Evolutionary conservation across 2,888 invertebrate genomes (phyloP).

Genomic region (Archips crataeganus): DNA sequence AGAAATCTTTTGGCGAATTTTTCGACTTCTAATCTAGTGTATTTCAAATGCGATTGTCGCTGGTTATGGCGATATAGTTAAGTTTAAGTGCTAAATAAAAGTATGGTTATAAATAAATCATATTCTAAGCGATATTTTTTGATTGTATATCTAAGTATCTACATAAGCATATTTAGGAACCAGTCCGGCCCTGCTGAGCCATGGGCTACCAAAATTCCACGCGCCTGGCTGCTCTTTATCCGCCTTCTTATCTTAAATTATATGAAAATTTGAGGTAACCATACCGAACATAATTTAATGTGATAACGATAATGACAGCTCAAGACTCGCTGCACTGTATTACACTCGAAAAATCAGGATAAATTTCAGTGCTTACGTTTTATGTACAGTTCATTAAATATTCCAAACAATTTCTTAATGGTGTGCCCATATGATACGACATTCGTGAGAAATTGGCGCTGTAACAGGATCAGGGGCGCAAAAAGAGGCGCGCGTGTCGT

Average conservation of each 20-base stretch:
- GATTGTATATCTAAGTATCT: conserved; percentile 35
- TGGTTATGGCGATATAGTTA: no score
- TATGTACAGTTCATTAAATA: conserved; percentile 60
- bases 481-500: conserved; percentile 79
- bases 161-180: conserved; percentile 44
- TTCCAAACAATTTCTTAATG: conserved; percentile 73
- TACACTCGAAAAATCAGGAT: conserved; percentile 17
- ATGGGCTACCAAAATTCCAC: conserved; percentile 79
- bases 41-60: no score
- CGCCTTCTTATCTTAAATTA: conserved; percentile 58
- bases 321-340: conserved; percentile 22
- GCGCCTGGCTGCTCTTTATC: conserved; percentile 56
- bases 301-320: conserved; percentile 38
- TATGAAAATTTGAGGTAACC: conserved; percentile 46
- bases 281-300: conserved; percentile 41
- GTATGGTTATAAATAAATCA: neutral
- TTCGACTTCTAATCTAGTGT: neutral
- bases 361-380: conserved; percentile 27
- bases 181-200: conserved; percentile 65
- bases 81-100: no score
- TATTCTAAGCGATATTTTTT: neutral
- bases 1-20: neutral
- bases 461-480: conserved; percentile 78
- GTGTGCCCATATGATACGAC: conserved; percentile 73
- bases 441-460: conserved; percentile 81